A percentile compares a stretch with the other conserved stretches of the same genome.
These are phyloP conservation scores for Upupa epops DNA, from an alignment of 2,113 vertebrate genomes.

Conservation along the genomic window DNA sequence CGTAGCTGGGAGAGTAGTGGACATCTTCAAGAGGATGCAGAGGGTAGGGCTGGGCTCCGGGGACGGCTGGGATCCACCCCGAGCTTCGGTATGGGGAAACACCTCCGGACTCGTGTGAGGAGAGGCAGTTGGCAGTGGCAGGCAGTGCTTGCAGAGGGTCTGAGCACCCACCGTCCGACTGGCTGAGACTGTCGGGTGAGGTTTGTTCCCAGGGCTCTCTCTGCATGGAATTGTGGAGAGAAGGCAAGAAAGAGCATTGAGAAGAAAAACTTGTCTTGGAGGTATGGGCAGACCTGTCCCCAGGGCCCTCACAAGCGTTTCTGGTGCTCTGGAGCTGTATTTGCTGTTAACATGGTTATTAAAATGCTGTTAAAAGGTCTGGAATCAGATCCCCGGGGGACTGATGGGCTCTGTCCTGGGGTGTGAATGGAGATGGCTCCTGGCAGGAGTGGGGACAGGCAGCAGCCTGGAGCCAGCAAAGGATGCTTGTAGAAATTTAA, in stretches of 20 bases:
- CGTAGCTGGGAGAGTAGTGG: slow-evolving; percentile 80
- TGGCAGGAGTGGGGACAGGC: not conserved
- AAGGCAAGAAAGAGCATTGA: not conserved
- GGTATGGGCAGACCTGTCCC: not conserved
- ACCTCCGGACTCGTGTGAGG: slow-evolving; percentile 74
- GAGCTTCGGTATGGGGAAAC: slow-evolving; percentile 76
- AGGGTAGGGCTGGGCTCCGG: slow-evolving; percentile 79
- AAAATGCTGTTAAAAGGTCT: not conserved
- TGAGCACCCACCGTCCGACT: slow-evolving; percentile 72
- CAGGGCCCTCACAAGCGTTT: not conserved
- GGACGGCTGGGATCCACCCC: slow-evolving; percentile 71
- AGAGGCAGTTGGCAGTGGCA: slow-evolving; percentile 68
- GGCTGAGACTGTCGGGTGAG: slow-evolving; percentile 74
- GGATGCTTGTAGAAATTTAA: not conserved
- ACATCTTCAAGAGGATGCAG: slow-evolving; percentile 86
- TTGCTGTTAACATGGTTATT: not conserved
- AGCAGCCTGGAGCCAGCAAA: not conserved
- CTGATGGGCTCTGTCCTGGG: not conserved
- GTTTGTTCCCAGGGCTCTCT: slow-evolving; percentile 90
- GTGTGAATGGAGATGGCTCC: not conserved
- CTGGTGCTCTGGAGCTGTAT: not conserved
- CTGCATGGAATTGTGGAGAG: slow-evolving; percentile 64
- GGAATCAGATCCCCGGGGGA: fast-evolving
- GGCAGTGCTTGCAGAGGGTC: slow-evolving; percentile 76
- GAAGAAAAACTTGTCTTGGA: not conserved